Percentiles rank a stretch among this genome's conserved stretches.
phyloP scores from a whole-genome alignment of 2,888 invertebrate genomes.

The Gerris lacustris region DNA sequence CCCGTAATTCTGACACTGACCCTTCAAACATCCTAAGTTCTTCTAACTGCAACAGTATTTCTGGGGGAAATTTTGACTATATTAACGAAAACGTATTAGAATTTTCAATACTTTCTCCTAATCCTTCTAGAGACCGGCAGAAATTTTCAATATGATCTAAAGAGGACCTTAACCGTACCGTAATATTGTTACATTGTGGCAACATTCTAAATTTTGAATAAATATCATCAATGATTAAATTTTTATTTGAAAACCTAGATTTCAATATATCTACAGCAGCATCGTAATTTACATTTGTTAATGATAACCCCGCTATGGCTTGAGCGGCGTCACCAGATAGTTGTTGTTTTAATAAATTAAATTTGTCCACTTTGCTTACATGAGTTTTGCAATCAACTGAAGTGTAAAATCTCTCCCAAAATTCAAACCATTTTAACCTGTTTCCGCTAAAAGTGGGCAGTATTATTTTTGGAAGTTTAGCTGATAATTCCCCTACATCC shows the following conservation, averaged over 20 bases:
- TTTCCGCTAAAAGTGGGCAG: not conserved
- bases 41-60: not conserved
- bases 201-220: not conserved
- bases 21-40: not conserved
- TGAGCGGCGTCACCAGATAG: not conserved
- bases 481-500: no score
- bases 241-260: not conserved
- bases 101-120: constrained; percentile 1
- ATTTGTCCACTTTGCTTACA: not conserved
- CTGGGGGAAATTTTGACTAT: not conserved
- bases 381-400: not conserved
- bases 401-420: not conserved
- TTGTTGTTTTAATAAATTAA: not conserved
- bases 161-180: not conserved
- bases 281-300: not conserved
- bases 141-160: not conserved
- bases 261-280: not conserved
- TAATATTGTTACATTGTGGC: not conserved
- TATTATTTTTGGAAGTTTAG: not conserved
- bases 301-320: not conserved
- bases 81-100: not conserved
- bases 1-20: not conserved
- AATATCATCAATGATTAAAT: no score
- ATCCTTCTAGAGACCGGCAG: not conserved
- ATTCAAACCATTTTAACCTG: not conserved